A percentile compares a stretch with the other conserved stretches of the same genome.
Conservation (phyloP, 2,888 invertebrate genomes). For the Mimumesa dahlbomi region DNA sequence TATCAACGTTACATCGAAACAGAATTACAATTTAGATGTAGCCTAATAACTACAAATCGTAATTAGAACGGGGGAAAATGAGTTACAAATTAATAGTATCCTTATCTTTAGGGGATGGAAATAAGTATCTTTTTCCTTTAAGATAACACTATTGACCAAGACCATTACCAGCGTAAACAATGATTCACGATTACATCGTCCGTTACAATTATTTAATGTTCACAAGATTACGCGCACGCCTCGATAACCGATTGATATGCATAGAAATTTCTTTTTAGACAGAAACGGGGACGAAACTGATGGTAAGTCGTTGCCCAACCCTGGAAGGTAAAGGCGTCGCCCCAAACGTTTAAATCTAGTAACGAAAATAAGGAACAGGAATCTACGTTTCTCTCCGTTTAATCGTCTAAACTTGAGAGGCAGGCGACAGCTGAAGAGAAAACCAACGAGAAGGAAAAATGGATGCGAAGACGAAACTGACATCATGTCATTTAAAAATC, state of each 20-base stretch:
- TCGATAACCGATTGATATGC: slow-evolving; percentile 6
- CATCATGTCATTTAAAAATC: slow-evolving; percentile 12
- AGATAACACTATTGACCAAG: not conserved
- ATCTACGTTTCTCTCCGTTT: no score
- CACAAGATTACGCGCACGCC: slow-evolving; percentile 30
- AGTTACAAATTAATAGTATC: slow-evolving; percentile 6
- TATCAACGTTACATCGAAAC: slow-evolving; percentile 17
- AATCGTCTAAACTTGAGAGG: slow-evolving; percentile 4
- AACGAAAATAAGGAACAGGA: no score
- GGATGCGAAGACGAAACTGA: slow-evolving; percentile 1
- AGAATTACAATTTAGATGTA: slow-evolving; percentile 22
- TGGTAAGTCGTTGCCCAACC: slow-evolving; percentile 1
- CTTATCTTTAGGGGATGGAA: slow-evolving; percentile 11
- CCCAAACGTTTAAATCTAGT: no score
- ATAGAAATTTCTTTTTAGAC: slow-evolving; percentile 3
- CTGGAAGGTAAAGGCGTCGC: slow-evolving; percentile 24
- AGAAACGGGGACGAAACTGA: not conserved
- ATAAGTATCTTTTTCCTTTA: not conserved
- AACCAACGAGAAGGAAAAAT: not conserved
- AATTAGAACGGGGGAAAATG: not conserved
- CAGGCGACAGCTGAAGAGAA: no score
- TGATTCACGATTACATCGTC: slow-evolving; percentile 11
- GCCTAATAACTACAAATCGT: slow-evolving; percentile 12
- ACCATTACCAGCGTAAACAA: slow-evolving; percentile 10
- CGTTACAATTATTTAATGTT: slow-evolving; percentile 15